Base-by-base conservation (phyloP, 2,113 vertebrate genomes). In the Myotis davidii region DNA sequence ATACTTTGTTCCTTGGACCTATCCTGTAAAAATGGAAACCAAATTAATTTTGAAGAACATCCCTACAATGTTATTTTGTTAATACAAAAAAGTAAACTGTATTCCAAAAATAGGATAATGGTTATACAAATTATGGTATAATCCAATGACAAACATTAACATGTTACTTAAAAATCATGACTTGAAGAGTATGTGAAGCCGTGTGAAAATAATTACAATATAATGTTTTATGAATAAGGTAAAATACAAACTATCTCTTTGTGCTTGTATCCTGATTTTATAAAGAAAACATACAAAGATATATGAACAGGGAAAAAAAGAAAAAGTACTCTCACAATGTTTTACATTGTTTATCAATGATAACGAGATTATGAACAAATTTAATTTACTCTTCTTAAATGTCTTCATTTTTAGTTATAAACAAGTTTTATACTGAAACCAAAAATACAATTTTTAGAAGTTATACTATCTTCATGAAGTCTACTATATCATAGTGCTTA, bases 321-420 rank as follows among this genome's bases (percentile, higher is more conserved):
- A 54, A 88, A 94, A 86, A 67, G 32, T n/a, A 83, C 25, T 77
- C 90, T 39, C 70, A 61, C 12, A 72, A 50, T 50, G 11, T 85
- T 86, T 78, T 81, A 85, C 10, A 79, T 50, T 88, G 27, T 50
- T 91, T 78, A 78, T 3, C 50, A 69, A 50, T 82, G 52, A 93
- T 4, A 85, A 48, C 34, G 6, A 4, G 5, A 77, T 29, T 56
- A 72, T 13, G 16, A 16, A 76, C 32, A 73, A 84, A 84, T 74
- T 67, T 85, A 88, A 90, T 25, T 42, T 85, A 67, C 23, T 96
- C 34, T 78, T 64, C 48, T 54, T 90, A 70, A 85, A 73, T 72
- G 0, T 34, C 59, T 67, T 84, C 27, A 21, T 50, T 79, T 92
- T 74, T 18, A 81, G 9, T 56, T 73, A 83, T 18, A 91, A 21